phyloP scores from a whole-genome alignment of 2,888 invertebrate genomes.

The Epirrita christyi region DNA sequence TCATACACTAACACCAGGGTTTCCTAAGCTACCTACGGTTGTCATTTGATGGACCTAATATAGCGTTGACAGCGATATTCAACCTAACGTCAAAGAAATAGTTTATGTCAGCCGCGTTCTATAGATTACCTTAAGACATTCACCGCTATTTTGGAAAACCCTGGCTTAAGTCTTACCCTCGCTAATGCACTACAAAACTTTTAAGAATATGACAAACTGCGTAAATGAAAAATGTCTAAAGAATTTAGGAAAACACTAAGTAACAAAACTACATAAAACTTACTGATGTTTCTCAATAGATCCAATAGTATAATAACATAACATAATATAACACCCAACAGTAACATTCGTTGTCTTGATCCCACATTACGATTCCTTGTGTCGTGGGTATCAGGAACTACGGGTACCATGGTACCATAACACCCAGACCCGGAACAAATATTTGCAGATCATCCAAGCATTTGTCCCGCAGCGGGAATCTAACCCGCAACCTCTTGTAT shows the following conservation, averaged over 20 bases:
- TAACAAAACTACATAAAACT: too few species aligned
- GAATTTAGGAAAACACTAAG: constrained; percentile 1
- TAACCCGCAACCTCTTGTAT: too few species aligned
- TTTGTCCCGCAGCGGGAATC: too few species aligned
- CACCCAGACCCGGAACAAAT: too few species aligned
- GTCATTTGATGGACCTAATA: not conserved
- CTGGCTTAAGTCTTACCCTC: constrained; percentile 41
- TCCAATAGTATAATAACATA: too few species aligned
- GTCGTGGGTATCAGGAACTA: too few species aligned
- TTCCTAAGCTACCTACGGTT: not conserved
- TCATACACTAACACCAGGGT: constrained; percentile 38
- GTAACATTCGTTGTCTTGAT: too few species aligned
- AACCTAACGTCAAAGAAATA: not conserved
- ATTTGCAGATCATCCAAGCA: too few species aligned
- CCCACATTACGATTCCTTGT: too few species aligned
- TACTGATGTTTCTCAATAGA: too few species aligned
- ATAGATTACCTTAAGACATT: not conserved
- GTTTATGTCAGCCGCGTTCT: not conserved
- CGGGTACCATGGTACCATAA: too few species aligned
- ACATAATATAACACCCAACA: too few species aligned
- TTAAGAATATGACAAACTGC: constrained; percentile 52
- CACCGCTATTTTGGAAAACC: not conserved
- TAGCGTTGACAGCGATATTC: not conserved
- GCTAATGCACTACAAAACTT: constrained; percentile 54
- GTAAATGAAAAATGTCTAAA: constrained; percentile 58